Percentiles rank a stretch among this genome's conserved stretches.
These are phyloP conservation scores for Aphelinus atriplicis DNA, from an alignment of 1,140 invertebrate genomes.

Conservation along the genomic window DNA sequence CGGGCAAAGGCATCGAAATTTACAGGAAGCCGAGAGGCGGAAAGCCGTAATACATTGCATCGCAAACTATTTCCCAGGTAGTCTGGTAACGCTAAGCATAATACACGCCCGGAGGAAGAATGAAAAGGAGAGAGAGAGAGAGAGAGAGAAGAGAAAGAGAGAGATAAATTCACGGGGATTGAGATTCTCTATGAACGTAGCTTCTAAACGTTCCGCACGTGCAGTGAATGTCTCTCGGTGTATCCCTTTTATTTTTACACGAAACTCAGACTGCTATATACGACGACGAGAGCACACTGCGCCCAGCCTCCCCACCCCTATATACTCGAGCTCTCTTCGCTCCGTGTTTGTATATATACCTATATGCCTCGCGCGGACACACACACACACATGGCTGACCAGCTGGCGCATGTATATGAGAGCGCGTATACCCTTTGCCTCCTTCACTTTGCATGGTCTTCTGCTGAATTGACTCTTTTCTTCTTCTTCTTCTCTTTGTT, in stretches of 20 bases:
- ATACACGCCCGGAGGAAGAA: too few species aligned
- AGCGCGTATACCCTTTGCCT: too few species aligned
- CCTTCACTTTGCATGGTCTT: too few species aligned
- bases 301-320: neutral
- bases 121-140: neutral
- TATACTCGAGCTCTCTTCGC: neutral
- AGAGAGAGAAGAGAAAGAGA: neutral
- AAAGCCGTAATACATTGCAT: too few species aligned
- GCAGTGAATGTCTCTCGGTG: neutral
- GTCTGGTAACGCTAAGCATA: too few species aligned
- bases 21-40: too few species aligned
- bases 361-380: neutral
- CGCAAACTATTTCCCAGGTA: too few species aligned
- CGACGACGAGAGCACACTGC: neutral
- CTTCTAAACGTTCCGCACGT: neutral
- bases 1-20: too few species aligned
- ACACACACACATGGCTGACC: neutral
- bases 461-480: too few species aligned
- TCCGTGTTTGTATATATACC: neutral
- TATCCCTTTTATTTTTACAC: neutral
- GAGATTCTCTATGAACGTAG: neutral
- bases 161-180: neutral
- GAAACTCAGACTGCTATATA: neutral
- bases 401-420: too few species aligned
- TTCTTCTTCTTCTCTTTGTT: too few species aligned